Base-by-base conservation (phyloP, 2,888 invertebrate species). In the Melieria picta region DNA sequence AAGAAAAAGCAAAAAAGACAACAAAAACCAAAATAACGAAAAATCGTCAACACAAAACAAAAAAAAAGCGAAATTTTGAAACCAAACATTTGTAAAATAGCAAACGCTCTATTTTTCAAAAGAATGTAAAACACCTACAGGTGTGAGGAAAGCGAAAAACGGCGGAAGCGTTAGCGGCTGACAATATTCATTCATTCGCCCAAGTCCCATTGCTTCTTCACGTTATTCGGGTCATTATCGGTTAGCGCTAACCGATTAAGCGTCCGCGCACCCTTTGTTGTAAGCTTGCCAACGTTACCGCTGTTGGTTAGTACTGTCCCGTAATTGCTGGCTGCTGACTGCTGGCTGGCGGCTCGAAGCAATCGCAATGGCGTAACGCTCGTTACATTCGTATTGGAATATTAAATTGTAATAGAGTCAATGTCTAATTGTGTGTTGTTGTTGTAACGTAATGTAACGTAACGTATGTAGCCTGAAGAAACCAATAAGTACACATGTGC, bases 391-490 rank as follows among this genome's bases (percentile, higher is more conserved):
- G 13, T 43, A 67, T 58, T 62, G 69, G 55, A 69, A 69, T 69
- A 69, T 43, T 65, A 55, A 43, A 65, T 62, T 69, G 69, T 69
- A 69, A 63, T 69, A 63, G 69, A 72, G 75, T 72, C 75, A 72
- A 74, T 77, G 76, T 72, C 70, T 73, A 74, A 75, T 77, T 77
- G 75, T 74, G 73, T 75, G 75, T 75, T 74, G 69, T 75, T 75
- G 73, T 74, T 77, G 73, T 74, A 75, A 74, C 61, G 67, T 61
- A 56, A 72, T 75, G 71, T 73, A 73, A 73, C 58, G 69, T 71
- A 65, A 75, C 69, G 71, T 75, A 73, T 75, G 74, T 75, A 74
- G 72, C 73, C 30, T 30, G 55, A n/a, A 9, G 57, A 67, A 10
- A 47, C n/a, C 43, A 66, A 66, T 47, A 30, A 60, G n/a, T 47